A percentile compares a stretch with the other conserved stretches of the same genome.
Evolutionary conservation across 2,797 vertebrate species (phyloP).

Genomic region (Galaxias olidus): DNA sequence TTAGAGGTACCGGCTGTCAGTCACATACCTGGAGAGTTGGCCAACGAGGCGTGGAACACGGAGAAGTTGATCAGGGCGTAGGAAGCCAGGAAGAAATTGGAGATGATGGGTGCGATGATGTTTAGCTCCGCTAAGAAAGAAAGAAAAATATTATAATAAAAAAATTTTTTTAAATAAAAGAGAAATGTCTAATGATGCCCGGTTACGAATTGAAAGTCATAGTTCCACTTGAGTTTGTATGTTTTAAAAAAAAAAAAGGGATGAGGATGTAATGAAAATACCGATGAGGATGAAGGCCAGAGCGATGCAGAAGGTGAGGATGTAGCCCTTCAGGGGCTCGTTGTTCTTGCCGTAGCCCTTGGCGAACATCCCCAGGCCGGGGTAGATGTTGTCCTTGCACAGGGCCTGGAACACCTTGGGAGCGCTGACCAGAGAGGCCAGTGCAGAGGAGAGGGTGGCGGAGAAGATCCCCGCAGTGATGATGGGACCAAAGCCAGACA

Average conservation of each 20-base stretch:
- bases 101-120: constrained; percentile 95
- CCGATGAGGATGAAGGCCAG: constrained; percentile 97
- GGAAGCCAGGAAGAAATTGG: constrained; percentile 97
- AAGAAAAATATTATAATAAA: not conserved
- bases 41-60: constrained; percentile 97
- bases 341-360: constrained; percentile 99
- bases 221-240: too few species aligned
- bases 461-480: constrained; percentile 98
- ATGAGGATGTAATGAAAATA: constrained; percentile 59
- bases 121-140: constrained; percentile 85
- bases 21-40: constrained; percentile 94
- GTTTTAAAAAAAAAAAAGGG: not conserved
- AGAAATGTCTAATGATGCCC: too few species aligned
- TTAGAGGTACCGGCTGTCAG: not conserved
- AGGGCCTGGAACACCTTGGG: constrained; percentile 99
- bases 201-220: too few species aligned
- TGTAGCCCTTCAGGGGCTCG: constrained; percentile 94
- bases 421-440: constrained; percentile 96
- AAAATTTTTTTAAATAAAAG: constrained; percentile 19
- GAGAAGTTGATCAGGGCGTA: constrained; percentile 99
- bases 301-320: constrained; percentile 93
- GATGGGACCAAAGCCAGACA: constrained; percentile 92
- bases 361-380: constrained; percentile 89
- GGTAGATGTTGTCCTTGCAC: constrained; percentile 98
- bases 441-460: constrained; percentile 95